Percentiles rank a stretch among this genome's conserved stretches.
These are phyloP conservation scores for Microdon myrmicae DNA, from an alignment of 2,888 invertebrate genomes.

Conservation along the genomic window DNA sequence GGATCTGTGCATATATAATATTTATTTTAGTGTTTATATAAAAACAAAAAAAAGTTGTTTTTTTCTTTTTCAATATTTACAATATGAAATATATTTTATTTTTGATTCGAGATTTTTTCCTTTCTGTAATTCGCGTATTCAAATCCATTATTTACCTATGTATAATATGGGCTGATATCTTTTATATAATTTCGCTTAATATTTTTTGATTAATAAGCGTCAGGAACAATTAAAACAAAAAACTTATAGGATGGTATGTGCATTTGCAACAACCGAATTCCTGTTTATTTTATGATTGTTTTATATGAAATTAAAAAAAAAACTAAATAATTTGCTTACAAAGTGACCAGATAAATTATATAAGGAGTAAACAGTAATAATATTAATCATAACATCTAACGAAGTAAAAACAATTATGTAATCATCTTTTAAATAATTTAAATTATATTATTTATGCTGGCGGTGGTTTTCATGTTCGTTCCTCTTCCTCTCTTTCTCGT, in stretches of 20 bases:
- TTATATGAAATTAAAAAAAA: slow-evolving; percentile 17
- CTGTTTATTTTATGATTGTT: slow-evolving; percentile 10
- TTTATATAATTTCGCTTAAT: slow-evolving; percentile 8
- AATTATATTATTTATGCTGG: slow-evolving; percentile 46
- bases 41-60: slow-evolving; percentile 14
- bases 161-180: slow-evolving; percentile 8
- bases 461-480: slow-evolving; percentile 47
- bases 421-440: slow-evolving; percentile 46
- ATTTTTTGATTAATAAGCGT: slow-evolving; percentile 11
- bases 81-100: slow-evolving; percentile 33
- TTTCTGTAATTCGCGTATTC: slow-evolving; percentile 35
- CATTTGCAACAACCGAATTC: slow-evolving; percentile 17
- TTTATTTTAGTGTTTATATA: slow-evolving; percentile 11
- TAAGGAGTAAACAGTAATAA: slow-evolving; percentile 51
- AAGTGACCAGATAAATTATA: slow-evolving; percentile 64
- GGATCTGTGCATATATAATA: slow-evolving; percentile 2
- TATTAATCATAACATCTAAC: slow-evolving; percentile 24
- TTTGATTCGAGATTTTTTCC: slow-evolving; percentile 45
- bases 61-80: slow-evolving; percentile 32
- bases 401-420: slow-evolving; percentile 25
- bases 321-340: slow-evolving; percentile 59
- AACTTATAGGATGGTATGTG: slow-evolving; percentile 36
- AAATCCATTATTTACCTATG: slow-evolving; percentile 30
- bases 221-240: slow-evolving; percentile 48
- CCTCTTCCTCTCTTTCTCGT: slow-evolving; percentile 10